phyloP scores from a whole-genome alignment of 92 coral and sea anemone species.

The Bergia sp. region DNA sequence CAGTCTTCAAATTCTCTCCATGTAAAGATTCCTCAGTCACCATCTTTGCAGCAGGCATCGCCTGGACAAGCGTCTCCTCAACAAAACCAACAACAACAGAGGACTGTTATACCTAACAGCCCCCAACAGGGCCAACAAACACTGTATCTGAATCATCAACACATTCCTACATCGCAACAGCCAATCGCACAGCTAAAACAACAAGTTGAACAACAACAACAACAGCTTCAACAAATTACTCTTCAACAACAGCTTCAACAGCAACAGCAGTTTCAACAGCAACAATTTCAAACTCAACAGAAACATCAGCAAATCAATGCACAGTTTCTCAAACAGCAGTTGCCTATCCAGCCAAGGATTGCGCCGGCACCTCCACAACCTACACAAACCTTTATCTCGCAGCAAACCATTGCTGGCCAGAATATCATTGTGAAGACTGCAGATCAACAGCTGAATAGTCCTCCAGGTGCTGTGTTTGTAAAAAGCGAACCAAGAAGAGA shows the following conservation, averaged over 20 bases:
- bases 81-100: conserved; percentile 66
- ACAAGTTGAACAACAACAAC: conserved; percentile 88
- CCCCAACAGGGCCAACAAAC: conserved; percentile 82
- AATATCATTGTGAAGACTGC: conserved; percentile 76
- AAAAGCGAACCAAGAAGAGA: conserved; percentile 75
- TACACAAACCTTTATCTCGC: conserved; percentile 77
- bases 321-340: conserved; percentile 80
- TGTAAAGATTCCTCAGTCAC: conserved; percentile 78
- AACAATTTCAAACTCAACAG: conserved; percentile 79
- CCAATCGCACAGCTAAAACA: conserved; percentile 88
- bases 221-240: conserved; percentile 71
- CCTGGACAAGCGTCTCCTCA: conserved; percentile 79
- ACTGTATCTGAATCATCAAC: conserved; percentile 77
- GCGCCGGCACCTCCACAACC: conserved; percentile 97
- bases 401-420: conserved; percentile 70
- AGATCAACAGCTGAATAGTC: conserved; percentile 81
- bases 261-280: conserved; percentile 79
- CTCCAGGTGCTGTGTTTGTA: conserved; percentile 78
- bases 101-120: conserved; percentile 72
- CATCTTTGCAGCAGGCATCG: conserved; percentile 78
- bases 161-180: conserved; percentile 69
- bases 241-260: conserved; percentile 74
- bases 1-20: conserved; percentile 69
- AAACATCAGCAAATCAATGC: conserved; percentile 79
- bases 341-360: conserved; percentile 92